phyloP scores from a whole-genome alignment of 2,888 invertebrate species.

The Caenorhabditis sp. region DNA sequence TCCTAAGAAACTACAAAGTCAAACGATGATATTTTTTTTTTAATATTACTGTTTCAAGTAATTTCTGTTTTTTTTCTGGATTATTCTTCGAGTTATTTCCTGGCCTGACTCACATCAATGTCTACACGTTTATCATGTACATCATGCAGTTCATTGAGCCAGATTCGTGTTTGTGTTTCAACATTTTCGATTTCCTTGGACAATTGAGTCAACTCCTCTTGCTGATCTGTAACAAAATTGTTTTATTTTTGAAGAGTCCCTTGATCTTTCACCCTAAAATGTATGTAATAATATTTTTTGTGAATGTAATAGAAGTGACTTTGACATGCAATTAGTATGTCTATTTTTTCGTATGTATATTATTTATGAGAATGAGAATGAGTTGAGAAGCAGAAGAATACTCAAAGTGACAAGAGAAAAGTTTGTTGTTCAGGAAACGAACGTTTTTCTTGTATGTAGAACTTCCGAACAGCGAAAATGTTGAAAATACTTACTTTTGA shows the following conservation, averaged over 20 bases:
- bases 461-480: no score
- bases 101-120: conserved; percentile 51
- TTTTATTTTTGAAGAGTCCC: no score
- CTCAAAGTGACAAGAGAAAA: no score
- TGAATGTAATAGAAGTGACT: neutral
- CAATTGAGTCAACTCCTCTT: conserved; percentile 37
- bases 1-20: no score
- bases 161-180: conserved; percentile 60
- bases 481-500: no score
- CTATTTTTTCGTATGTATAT: no score
- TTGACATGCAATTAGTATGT: no score
- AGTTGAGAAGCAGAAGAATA: no score
- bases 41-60: neutral
- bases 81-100: neutral
- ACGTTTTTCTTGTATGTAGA: no score
- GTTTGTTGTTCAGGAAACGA: no score
- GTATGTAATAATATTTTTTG: conserved; percentile 2
- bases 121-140: conserved; percentile 62
- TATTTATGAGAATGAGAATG: no score
- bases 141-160: conserved; percentile 67
- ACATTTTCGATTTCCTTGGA: conserved; percentile 49
- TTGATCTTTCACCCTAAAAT: neutral
- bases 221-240: conserved; percentile 19
- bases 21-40: conserved; percentile 4
- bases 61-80: neutral